A percentile compares a stretch with the other conserved stretches of the same genome.
Evolutionary conservation across 1,140 invertebrate species (phyloP).

Genomic region (Lordiphosa clarofinis): DNA sequence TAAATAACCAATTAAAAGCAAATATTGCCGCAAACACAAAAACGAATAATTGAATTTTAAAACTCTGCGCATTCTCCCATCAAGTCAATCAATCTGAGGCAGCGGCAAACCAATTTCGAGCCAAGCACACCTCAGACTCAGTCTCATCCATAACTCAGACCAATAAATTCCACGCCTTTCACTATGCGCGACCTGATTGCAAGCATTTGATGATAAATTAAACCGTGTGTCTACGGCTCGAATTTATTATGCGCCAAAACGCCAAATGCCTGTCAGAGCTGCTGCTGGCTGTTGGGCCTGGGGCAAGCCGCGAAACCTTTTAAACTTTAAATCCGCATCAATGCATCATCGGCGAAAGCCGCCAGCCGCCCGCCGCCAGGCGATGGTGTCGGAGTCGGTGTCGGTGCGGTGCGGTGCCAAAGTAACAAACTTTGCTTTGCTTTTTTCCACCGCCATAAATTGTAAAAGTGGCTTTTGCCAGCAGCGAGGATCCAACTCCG

Average conservation of each 20-base stretch:
- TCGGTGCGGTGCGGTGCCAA: constrained; percentile 41
- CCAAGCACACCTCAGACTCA: constrained; percentile 28
- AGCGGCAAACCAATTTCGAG: constrained; percentile 44
- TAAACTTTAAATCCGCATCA: constrained; percentile 76
- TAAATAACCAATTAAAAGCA: constrained; percentile 65
- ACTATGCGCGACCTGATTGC: constrained; percentile 51
- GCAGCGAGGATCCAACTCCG: constrained; percentile 27
- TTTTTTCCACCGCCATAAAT: constrained; percentile 57
- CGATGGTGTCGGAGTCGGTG: constrained; percentile 25
- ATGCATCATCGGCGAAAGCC: constrained; percentile 70
- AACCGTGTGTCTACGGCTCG: constrained; percentile 69
- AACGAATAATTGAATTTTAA: constrained; percentile 58
- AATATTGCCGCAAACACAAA: constrained; percentile 43
- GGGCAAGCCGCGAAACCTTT: constrained; percentile 65
- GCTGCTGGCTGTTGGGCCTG: constrained; percentile 5
- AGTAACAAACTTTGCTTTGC: constrained; percentile 64
- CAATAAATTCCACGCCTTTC: constrained; percentile 66
- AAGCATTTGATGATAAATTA: constrained; percentile 73
- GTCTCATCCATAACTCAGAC: constrained; percentile 53
- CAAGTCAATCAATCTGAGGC: constrained; percentile 50
- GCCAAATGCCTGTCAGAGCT: constrained; percentile 68
- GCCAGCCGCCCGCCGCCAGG: constrained; percentile 5
- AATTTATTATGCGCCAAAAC: constrained; percentile 77
- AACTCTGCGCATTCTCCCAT: constrained; percentile 12
- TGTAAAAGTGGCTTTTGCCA: constrained; percentile 59